Evolutionary conservation across 2,113 vertebrate species (phyloP), one percentile per base, ranked within the genome.

Genomic region (Petroica traversi): DNA sequence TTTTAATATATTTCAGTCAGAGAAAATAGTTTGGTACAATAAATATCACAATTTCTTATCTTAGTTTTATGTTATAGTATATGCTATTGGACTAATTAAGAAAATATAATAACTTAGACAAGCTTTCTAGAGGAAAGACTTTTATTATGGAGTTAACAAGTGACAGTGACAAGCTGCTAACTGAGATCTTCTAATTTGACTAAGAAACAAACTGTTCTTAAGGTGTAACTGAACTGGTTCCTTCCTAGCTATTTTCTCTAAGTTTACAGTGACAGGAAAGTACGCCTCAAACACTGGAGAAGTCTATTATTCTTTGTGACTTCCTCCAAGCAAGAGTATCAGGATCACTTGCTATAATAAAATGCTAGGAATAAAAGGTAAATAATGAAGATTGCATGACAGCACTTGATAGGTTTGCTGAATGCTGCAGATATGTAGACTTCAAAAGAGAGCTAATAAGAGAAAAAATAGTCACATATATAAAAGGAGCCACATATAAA

Each of bases 401-500:
- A 93, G 81, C 36, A 57, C 28, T 38, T 78, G 87, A 71, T 59
- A 89, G 34, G 49, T 75, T 85, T 91, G 54, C 73, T 73, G 75
- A 91, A 77, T 57, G 31, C 61, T 77, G 78, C 59, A 73, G 43
- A 71, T 82, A 88, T 16, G 9, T 63, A 40, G 71, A 66, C 71
- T 91, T 91, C 74, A 93, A 77, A 92, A 77, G 48, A 80, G 43
- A 94, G 45, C 10, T 85, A 89, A 68, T 34, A 90, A 83, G 71
- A 79, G 87, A 85, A 88, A 89, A 89, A 89, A 49, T 31, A 86
- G 54, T 75, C 11, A 8, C 6, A 46, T 19, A 31, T 31, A 84
- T 59, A 81, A 91, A 86, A 85, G 45, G 19, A 90, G 12, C 5
- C 1, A 0, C 31, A 41, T 31, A 80, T 68, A 64, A 91, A 87